Evolutionary conservation across 1,140 invertebrate species (phyloP).

Genomic region (Temnothorax nylanderi): DNA sequence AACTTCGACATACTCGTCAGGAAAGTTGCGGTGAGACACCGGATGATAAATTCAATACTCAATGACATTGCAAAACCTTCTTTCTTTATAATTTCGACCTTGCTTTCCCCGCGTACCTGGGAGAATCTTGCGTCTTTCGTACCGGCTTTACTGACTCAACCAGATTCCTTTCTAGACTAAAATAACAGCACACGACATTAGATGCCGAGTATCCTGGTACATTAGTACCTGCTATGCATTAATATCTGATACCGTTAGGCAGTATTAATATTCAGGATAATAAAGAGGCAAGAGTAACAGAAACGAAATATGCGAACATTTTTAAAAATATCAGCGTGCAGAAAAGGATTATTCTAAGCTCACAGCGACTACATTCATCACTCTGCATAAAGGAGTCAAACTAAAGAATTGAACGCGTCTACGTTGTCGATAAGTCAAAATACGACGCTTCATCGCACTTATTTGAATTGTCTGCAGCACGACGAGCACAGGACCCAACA

Average conservation of each 20-base stretch:
- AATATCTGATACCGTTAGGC: background rate
- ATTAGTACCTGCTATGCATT: background rate
- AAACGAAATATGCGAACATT: background rate
- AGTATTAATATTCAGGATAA: background rate
- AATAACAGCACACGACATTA: slow-evolving; percentile 26
- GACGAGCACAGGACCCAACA: background rate
- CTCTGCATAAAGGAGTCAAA: background rate
- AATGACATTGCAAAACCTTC: background rate
- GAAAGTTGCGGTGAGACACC: slow-evolving; percentile 48
- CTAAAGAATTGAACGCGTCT: background rate
- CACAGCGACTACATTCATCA: background rate
- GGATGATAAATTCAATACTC: slow-evolving; percentile 49
- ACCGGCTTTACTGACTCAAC: slow-evolving; percentile 50
- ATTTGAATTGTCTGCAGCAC: background rate
- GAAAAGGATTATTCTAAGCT: background rate
- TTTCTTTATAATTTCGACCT: slow-evolving; percentile 26
- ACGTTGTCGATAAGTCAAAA: background rate
- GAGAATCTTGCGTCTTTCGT: slow-evolving; percentile 53
- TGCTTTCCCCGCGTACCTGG: slow-evolving; percentile 44
- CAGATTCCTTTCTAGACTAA: slow-evolving; percentile 20
- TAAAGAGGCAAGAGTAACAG: background rate
- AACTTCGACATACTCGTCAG: background rate
- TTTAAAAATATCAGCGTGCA: background rate
- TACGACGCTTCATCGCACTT: background rate
- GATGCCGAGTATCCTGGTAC: background rate